Evolutionary conservation across 2,888 invertebrate species (phyloP), one percentile per base, ranked within the genome.

Genomic region (Fragum fragum): DNA sequence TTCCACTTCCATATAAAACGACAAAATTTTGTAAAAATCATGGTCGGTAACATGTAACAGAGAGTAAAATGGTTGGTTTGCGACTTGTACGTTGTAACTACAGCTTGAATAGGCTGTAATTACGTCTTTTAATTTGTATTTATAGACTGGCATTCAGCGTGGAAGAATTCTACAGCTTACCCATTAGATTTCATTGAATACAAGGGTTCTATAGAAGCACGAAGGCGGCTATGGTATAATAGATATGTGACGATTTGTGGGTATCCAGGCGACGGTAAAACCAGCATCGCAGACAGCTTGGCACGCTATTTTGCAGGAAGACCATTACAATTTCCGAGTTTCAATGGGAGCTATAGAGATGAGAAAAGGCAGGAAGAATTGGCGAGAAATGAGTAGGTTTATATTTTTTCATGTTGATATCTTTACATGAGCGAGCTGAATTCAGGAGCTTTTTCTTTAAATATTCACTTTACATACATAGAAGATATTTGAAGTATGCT

Each of bases 71-170:
- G n/a, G n/a, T n/a, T n/a, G n/a, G n/a, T n/a, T n/a, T n/a, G n/a
- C n/a, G n/a, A n/a, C n/a, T n/a, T n/a, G n/a, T n/a, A n/a, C n/a
- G n/a, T n/a, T n/a, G n/a, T n/a, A n/a, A n/a, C n/a, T n/a, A n/a
- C n/a, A n/a, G n/a, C n/a, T n/a, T n/a, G n/a, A n/a, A n/a, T n/a
- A n/a, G n/a, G n/a, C n/a, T n/a, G n/a, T n/a, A n/a, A n/a, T n/a
- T n/a, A n/a, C n/a, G n/a, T n/a, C n/a, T n/a, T n/a, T n/a, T n/a
- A n/a, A n/a, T n/a, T n/a, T n/a, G n/a, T n/a, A n/a, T n/a, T n/a
- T n/a, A 36, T 6, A 88, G 88, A 84, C 32, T 88, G 88, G 88
- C 52, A 77, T 18, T 66, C 76, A 47, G 79, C 83, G 26, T 88
- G 87, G 78, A 63, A 53, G 32, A 61, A 68, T 23, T 70, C 28